These are phyloP conservation scores for Triops cancriformis DNA, from an alignment of 1,140 invertebrate genomes.

Conservation along the genomic window DNA sequence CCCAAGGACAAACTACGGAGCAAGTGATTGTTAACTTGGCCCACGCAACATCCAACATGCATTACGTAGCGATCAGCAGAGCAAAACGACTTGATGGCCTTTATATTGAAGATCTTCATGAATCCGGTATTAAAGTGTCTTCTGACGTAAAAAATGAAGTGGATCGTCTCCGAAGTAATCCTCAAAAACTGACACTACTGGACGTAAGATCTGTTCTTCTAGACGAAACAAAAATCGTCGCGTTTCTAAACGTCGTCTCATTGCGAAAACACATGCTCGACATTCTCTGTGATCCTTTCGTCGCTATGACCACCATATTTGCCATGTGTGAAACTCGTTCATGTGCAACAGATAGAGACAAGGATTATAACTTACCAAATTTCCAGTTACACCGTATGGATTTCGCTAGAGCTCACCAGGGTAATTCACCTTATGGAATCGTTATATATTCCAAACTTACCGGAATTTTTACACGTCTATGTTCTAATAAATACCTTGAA, in stretches of 20 bases:
- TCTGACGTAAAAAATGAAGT: neutral
- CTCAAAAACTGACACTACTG: too few species aligned
- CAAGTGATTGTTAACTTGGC: too few species aligned
- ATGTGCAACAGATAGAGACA: neutral
- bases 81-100: too few species aligned
- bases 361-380: neutral
- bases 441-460: neutral
- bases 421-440: neutral
- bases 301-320: neutral
- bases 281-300: neutral
- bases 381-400: neutral
- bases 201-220: neutral
- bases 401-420: neutral
- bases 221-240: neutral
- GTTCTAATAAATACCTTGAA: neutral
- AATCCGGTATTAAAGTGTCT: neutral
- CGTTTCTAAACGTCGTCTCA: neutral
- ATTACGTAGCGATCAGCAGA: too few species aligned
- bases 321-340: neutral
- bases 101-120: neutral
- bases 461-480: neutral
- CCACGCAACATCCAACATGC: too few species aligned
- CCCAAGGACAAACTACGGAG: too few species aligned
- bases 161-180: neutral
- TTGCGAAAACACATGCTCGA: neutral